Percentiles rank a stretch among this genome's conserved stretches.
Evolutionary conservation across 1,140 invertebrate species (phyloP).

Genomic region (Ceratina australensis): DNA sequence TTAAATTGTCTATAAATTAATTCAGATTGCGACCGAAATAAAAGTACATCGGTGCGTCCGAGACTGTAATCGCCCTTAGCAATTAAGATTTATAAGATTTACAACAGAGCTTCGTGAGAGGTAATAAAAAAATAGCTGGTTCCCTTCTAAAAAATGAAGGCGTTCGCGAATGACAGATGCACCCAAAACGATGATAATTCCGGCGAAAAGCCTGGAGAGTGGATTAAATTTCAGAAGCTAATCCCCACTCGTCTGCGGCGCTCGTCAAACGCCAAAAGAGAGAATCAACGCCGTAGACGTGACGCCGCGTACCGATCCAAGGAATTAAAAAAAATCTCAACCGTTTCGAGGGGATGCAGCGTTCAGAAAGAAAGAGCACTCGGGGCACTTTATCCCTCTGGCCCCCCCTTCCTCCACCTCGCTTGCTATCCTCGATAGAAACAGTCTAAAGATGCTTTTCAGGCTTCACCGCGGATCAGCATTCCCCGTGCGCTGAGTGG

Average conservation of each 20-base stretch:
- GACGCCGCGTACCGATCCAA: conserved; percentile 9
- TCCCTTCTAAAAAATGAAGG: background rate
- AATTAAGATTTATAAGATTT: conserved; percentile 3
- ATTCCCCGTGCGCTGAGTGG: background rate
- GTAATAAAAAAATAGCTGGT: background rate
- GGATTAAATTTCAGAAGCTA: conserved; percentile 44
- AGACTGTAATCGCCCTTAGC: background rate
- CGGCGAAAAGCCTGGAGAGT: conserved; percentile 20
- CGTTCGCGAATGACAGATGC: conserved; percentile 5
- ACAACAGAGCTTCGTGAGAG: background rate
- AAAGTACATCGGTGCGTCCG: background rate
- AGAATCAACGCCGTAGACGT: conserved; percentile 22
- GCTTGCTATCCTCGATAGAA: background rate
- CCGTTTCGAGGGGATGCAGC: background rate
- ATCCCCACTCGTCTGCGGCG: conserved; percentile 10
- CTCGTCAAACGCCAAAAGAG: conserved; percentile 18
- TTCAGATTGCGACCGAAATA: background rate
- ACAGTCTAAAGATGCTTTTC: conserved; percentile 12
- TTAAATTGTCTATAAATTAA: no score
- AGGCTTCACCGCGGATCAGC: conserved; percentile 24
- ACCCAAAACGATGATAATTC: conserved; percentile 2
- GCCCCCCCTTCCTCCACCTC: background rate
- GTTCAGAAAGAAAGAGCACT: background rate
- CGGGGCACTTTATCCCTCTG: background rate
- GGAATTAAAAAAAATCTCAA: conserved; percentile 43